phyloP scores from a whole-genome alignment of 2,113 vertebrate species.

The Ranitomeya imitator region DNA sequence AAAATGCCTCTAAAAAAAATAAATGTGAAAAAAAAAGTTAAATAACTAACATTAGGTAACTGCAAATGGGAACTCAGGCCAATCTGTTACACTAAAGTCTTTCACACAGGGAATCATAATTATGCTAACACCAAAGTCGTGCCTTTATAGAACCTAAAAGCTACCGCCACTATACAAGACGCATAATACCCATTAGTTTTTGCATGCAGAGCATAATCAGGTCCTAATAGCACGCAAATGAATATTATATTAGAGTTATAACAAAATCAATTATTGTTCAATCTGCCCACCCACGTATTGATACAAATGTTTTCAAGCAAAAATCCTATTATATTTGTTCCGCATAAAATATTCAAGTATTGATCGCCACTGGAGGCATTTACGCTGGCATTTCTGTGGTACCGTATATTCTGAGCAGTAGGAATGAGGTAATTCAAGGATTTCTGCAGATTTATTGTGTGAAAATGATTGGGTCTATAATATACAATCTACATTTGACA shows the following conservation, averaged over 20 bases:
- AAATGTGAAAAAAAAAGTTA: background rate
- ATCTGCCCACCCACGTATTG: background rate
- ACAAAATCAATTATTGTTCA: background rate
- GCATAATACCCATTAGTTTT: background rate
- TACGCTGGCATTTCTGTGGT: background rate
- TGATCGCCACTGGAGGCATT: background rate
- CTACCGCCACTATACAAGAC: background rate
- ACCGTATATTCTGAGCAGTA: background rate
- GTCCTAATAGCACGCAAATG: background rate
- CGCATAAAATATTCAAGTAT: background rate
- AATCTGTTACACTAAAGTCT: background rate
- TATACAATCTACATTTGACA: background rate
- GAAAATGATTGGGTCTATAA: background rate
- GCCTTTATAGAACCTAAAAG: background rate
- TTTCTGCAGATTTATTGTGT: background rate
- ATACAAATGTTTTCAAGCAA: background rate
- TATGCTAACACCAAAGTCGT: background rate
- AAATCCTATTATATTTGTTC: background rate
- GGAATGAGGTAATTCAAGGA: background rate
- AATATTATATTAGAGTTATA: background rate
- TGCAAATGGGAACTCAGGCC: background rate
- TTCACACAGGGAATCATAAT: background rate
- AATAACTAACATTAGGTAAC: background rate
- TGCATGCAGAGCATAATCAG: background rate
- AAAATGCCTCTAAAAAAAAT: background rate